Percentiles rank a stretch among this genome's conserved stretches.
These are phyloP conservation scores for Aphelocoma californica DNA, from an alignment of 2,797 vertebrate species.

Conservation along the genomic window DNA sequence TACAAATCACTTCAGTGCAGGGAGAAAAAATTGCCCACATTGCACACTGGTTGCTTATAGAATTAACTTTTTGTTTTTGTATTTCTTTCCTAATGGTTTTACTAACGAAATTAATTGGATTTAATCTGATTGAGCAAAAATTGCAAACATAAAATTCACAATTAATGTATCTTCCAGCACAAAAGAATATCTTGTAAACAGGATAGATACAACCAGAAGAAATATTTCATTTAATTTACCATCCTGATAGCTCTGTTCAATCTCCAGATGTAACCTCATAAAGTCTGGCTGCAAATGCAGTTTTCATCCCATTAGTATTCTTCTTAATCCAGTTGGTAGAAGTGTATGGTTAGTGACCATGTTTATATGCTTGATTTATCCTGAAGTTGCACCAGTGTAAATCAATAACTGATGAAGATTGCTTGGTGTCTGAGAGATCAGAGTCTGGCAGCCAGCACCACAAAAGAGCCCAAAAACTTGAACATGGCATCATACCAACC, in stretches of 20 bases:
- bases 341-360: background rate
- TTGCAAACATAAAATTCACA: background rate
- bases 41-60: background rate
- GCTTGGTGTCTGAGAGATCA: background rate
- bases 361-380: background rate
- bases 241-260: background rate
- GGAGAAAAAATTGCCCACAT: background rate
- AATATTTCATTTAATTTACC: background rate
- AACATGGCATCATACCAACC: slow-evolving; percentile 61
- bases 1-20: background rate
- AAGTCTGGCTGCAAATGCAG: background rate
- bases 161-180: background rate
- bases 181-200: background rate
- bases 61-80: background rate
- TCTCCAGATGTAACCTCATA: background rate
- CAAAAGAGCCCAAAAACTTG: background rate
- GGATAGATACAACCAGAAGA: background rate
- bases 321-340: background rate
- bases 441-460: background rate
- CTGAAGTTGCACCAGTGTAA: background rate
- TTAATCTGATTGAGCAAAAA: background rate
- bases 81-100: background rate
- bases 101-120: background rate
- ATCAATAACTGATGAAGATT: background rate
- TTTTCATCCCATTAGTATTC: background rate